Base-by-base conservation (phyloP, 2,888 invertebrate genomes). In the Leucophenga maculata region DNA sequence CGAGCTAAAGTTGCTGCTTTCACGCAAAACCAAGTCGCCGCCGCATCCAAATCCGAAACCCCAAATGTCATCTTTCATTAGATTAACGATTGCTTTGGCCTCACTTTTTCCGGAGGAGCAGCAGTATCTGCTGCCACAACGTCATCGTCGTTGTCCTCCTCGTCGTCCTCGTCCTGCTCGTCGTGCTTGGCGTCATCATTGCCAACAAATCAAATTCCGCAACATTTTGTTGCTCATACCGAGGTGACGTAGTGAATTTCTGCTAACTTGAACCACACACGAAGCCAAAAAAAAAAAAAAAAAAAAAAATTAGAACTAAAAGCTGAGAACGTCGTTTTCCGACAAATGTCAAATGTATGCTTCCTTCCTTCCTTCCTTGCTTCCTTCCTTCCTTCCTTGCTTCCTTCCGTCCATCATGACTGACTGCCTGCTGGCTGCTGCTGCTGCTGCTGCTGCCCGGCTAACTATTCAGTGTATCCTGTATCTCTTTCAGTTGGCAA, bases 181-280 rank as follows among this genome's bases (percentile, higher is more conserved):
- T 18, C 20, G 52, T 18, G n/a, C 52, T 52, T 9, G 20, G 55
- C 20, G 22, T 22, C 22, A 11, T 55, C 14, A 55, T 14, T 22
- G 55, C 22, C 55, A 55, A 55, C 55, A 55, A 55, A 55, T 55
- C 55, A 55, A 55, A 55, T 55, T 55, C 55, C 26, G 55, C 14
- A 55, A 22, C 55, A 55, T 14, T 55, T 22, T 22, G 55, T 55
- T n/a, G n/a, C n/a, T n/a, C n/a, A n/a, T n/a, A n/a, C n/a, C n/a
- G n/a, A n/a, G n/a, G n/a, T 13, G 14, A 32, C 32, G 32, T 32
- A 32, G 20, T 22, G 55, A 14, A 11, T 55, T 20, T 22, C 20
- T 22, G 26, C 22, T 18, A 11, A 52, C 3, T 18, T 18, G 52
- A 52, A 52, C 20, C 16, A 52, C 16, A 16, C 16, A 52, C 1